phyloP scores from a whole-genome alignment of 2,797 vertebrate species.

The Phylloscopus collybita region DNA sequence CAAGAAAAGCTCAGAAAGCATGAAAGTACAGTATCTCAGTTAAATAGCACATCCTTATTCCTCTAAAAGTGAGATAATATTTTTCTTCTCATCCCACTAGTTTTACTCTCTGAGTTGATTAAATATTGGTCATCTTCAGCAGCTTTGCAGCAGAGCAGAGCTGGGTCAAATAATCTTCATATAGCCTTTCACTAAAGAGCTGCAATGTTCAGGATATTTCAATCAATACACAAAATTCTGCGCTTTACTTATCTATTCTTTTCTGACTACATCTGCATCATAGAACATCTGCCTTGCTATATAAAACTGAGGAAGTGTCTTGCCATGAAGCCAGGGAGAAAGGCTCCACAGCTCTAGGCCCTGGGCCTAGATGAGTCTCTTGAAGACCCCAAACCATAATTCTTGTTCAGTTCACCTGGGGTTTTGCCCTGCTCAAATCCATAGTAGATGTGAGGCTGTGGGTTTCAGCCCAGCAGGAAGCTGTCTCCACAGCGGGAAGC shows the following conservation, averaged over 20 bases:
- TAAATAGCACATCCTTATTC: not conserved
- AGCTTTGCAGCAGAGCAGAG: not conserved
- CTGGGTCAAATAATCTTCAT: not conserved
- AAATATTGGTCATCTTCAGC: not conserved
- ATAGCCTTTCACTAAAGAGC: not conserved
- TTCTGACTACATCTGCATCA: not conserved
- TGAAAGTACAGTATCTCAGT: not conserved
- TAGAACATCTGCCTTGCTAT: not conserved
- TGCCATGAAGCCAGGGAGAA: not conserved
- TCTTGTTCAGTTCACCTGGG: not conserved
- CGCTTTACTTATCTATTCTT: not conserved
- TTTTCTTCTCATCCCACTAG: not conserved
- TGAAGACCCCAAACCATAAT: not conserved
- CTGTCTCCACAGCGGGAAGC: not conserved
- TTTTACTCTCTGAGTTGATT: not conserved
- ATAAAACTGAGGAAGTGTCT: not conserved
- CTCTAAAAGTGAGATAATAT: not conserved
- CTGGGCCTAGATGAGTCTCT: not conserved
- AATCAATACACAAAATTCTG: not conserved
- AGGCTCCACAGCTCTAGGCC: not conserved
- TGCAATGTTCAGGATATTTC: not conserved
- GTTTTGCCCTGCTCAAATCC: not conserved
- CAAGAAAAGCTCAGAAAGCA: not conserved
- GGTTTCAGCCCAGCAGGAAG: not conserved
- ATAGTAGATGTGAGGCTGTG: not conserved